Base-by-base conservation (phyloP, 2,888 invertebrate genomes). In the Dascillus cervinus region DNA sequence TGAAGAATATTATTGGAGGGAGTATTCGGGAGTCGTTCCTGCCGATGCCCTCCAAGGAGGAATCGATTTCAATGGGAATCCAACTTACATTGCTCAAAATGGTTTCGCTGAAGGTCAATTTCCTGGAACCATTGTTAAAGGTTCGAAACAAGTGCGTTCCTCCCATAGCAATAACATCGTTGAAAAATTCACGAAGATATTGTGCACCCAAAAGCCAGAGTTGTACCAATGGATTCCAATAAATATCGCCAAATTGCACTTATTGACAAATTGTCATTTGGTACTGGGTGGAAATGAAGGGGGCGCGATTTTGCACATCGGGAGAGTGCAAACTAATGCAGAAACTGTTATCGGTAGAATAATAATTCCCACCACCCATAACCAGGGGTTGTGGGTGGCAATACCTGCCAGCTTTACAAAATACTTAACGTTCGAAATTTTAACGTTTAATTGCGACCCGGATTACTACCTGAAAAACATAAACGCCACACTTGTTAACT, bases 11-110 rank as follows among this genome's bases (percentile, higher is more conserved):
- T 39, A 34, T 22, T 29, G 20, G 17, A 17, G 8, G 13, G 25
- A 31, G 6, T 31, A 13, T 13, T 9, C 2, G 3, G 31, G 25
- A 13, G 3, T 12, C 4, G 19, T 39, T 4, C 36, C 39, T n/a
- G 6, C 13, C 3, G 33, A 36, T 30, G 39, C 39, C 4, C 19
- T 39, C 5, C 23, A 23, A 22, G 35, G 30, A 11, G 33, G 36
- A 6, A 36, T 15, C 3, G 28, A 33, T 20, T 8, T 9, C 2
- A 5, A 26, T 20, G 29, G 32, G 6, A 12, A 23, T 6, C n/a
- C 6, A 1, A 32, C 23, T 1, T 35, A 32, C 20, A 23, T 39
- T n/a, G 39, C 32, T 6, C 27, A 31, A 20, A 8, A 4, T 17
- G 4, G 8, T 8, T 4, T 17, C 8, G 17, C 4, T 17, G 8